Evolutionary conservation across 2,888 invertebrate species (phyloP), one percentile per base, ranked within the genome.

Genomic region (Nemurella pictetii): DNA sequence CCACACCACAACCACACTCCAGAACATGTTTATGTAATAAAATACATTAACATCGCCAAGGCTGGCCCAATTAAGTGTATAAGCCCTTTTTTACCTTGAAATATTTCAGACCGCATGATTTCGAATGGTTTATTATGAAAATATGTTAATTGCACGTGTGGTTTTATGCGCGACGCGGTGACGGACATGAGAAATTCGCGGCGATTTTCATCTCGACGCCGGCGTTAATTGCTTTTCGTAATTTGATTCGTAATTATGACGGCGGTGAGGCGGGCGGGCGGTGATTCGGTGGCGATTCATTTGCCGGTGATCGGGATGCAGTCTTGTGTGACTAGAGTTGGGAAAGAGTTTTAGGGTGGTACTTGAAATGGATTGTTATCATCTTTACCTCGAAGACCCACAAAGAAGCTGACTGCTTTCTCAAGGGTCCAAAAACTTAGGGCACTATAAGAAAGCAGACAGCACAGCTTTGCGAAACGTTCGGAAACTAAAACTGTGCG

Each of bases 41-140:
- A 75, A 75, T 75, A 75, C 75, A 75, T 26, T 75, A 75, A 29
- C 2, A 75, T 9, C 27, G 29, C 25, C 35, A 81, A 81, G 55
- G 55, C 26, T 35, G 35, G 81, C 26, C 81, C 81, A 55, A 81
- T 81, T 81, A 81, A 36, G 25, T 26, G 35, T 25, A 4, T 35
- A 81, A 35, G 35, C 81, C 35, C 36, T 32, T 72, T 82, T 82
- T 82, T 82, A 82, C 82, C 82, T 82, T 82, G 82, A 82, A 82
- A 82, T 82, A 82, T 72, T 15, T 55, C 29, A 72, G 82, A 29
- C 30, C n/a, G n/a, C 30, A 78, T 78, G 78, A 78, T 78, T 28
- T 5, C 78, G 55, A 55, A 55, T 55, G 55, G 55, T 55, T 55
- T 55, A 55, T 55, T 55, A 55, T 55, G 15, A 55, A 55, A 55